Evolutionary conservation across 1,140 invertebrate genomes (phyloP), one percentile per base, ranked within the genome.

Genomic region (Phortica variegata): DNA sequence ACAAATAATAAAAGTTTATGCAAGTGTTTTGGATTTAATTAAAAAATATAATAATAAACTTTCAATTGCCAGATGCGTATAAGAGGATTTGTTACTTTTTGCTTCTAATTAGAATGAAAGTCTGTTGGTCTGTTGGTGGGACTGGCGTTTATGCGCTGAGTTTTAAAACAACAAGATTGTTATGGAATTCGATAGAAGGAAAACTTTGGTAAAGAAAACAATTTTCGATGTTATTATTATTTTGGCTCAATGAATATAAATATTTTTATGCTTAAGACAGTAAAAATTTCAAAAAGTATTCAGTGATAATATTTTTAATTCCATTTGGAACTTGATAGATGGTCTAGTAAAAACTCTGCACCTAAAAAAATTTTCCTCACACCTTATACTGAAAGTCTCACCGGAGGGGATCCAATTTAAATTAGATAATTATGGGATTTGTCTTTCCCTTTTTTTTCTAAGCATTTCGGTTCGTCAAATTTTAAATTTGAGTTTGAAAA

Each of bases 1-100:
- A n/a, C 16, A n/a, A 36, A 52, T 61, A 70, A 68, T 69, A 69
- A 68, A 69, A 68, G 60, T 69, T 68, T 69, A 65, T 54, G 61
- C 49, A 53, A 69, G 57, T 56, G 54, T 60, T 60, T 47, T 40
- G 65, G 58, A 68, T 68, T 68, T 68, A 68, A 68, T 68, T 68
- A 68, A 69, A 61, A 68, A 69, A 61, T 61, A 58, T 59, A 55
- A 66, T 60, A 66, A 63, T 49, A 56, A 43, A 66, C 65, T 68
- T 68, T 61, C 58, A 55, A 69, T 69, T 69, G 65, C 65, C 65
- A 68, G 65, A 68, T 68, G 65, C 52, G 54, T 43, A 44, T 68
- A 68, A 68, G 66, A 66, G 60, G 63, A 69, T 68, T 68, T 68
- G 33, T 45, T 19, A 61, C 53, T 69, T 63, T 66, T 66, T 68